Conservation (phyloP, 2,888 invertebrate species). For the Rhaphigaster nebulosa region DNA sequence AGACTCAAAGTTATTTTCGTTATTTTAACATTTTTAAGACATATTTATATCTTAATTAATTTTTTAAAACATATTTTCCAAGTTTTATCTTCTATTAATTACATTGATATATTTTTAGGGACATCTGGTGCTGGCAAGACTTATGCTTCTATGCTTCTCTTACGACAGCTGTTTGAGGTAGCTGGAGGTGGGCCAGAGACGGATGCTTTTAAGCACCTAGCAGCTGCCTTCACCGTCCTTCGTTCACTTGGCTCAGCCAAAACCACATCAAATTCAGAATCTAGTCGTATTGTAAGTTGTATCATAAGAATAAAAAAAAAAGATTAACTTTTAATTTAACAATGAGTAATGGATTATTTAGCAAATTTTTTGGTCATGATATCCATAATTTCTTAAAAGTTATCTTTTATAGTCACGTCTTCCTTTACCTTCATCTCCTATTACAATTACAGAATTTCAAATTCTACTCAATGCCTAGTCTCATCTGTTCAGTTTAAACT, state of each 20-base stretch:
- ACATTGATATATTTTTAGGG: slow-evolving; percentile 71
- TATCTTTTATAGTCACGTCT: not conserved
- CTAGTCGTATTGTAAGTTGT: slow-evolving; percentile 88
- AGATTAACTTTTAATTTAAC: not conserved
- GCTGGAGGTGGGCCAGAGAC: slow-evolving; percentile 96
- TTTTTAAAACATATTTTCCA: not conserved
- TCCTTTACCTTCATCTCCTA: not conserved
- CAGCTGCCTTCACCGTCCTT: slow-evolving; percentile 94
- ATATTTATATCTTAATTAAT: not conserved
- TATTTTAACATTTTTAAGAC: not conserved
- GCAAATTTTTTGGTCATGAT: not conserved
- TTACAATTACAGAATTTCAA: not conserved
- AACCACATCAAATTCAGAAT: slow-evolving; percentile 90
- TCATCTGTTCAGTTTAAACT: not conserved
- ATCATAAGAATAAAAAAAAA: not conserved
- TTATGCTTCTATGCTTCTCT: slow-evolving; percentile 89
- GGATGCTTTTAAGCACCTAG: slow-evolving; percentile 95
- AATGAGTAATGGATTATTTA: not conserved
- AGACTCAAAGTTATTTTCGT: not conserved
- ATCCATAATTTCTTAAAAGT: not conserved
- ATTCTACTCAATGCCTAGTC: not conserved
- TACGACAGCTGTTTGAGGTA: slow-evolving; percentile 92
- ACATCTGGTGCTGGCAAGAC: slow-evolving; percentile 96
- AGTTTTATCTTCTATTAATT: slow-evolving; percentile 2
- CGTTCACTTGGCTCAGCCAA: slow-evolving; percentile 92